Evolutionary conservation across 2,113 vertebrate genomes (phyloP), one percentile per base, ranked within the genome.

Genomic region (Rhinolophus sinicus): DNA sequence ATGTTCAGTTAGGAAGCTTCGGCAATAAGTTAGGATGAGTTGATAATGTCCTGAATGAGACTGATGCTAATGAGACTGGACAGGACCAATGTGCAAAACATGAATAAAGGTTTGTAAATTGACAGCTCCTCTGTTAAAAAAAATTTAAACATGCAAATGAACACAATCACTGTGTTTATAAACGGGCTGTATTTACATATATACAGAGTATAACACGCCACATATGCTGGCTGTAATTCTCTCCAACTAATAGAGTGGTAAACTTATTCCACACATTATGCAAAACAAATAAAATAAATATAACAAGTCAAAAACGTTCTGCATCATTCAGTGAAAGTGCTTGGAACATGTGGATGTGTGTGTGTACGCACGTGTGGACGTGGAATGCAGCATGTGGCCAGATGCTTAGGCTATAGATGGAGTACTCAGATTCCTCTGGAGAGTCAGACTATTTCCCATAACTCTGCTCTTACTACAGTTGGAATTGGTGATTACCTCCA

Each of bases 251-350:
- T 21, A 44, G 33, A 65, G 1, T 81, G n/a, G 47, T 33, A 21
- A 80, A 85, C 58, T 94, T 92, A 54, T 83, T 65, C 11, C 54
- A 94, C 60, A 90, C 14, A 67, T 84, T 77, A 93, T 88, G 15
- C 12, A 90, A 84, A 88, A 73, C 75, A 83, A 65, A 82, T 26
- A 88, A 72, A 81, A 76, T 75, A 94, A 88, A 38, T 35, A 54
- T 2, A 77, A 11, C 18, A 33, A 90, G 21, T 35, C 56, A 92
- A 83, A 65, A 77, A 84, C 60, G 60, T 18, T 62, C n/a, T 64
- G 35, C 35, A 56, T 83, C 67, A 38, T 89, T 69, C 93, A 33
- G 33, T 87, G 69, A 78, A 86, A 93, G 82, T 72, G 40, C 38
- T 33, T n/a, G 2, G 54, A 28, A 7, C 21, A 7, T 56, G 44